Conservation (phyloP, 2,797 vertebrate species). For the Pterois miles region DNA sequence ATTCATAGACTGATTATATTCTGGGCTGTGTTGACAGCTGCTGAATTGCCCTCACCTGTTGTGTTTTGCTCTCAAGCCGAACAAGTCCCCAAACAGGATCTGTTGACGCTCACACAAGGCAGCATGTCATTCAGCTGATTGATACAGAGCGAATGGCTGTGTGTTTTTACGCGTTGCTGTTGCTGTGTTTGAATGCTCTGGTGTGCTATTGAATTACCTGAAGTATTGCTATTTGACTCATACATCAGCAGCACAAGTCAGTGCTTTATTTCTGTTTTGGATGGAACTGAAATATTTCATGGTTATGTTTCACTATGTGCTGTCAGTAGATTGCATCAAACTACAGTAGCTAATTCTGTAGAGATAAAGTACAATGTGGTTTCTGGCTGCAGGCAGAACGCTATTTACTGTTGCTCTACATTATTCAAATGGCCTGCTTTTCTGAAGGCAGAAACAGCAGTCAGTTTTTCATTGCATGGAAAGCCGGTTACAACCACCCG, state of each 20-base stretch:
- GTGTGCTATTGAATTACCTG: slow-evolving; percentile 53
- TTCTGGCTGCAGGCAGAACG: slow-evolving; percentile 73
- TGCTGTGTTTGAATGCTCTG: slow-evolving; percentile 22
- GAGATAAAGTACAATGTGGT: slow-evolving; percentile 62
- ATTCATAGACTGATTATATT: slow-evolving; percentile 77
- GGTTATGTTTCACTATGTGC: slow-evolving; percentile 39
- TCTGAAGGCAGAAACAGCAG: slow-evolving; percentile 70
- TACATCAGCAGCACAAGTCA: slow-evolving; percentile 33
- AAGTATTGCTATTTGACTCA: slow-evolving; percentile 46
- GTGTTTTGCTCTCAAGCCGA: slow-evolving; percentile 73
- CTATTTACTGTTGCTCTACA: slow-evolving; percentile 77
- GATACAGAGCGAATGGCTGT: slow-evolving; percentile 58
- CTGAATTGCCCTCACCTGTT: slow-evolving; percentile 80
- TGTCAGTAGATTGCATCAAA: slow-evolving; percentile 63
- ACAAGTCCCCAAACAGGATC: slow-evolving; percentile 74
- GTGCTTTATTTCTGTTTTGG: slow-evolving; percentile 45
- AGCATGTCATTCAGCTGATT: slow-evolving; percentile 67
- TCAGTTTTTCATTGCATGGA: slow-evolving; percentile 78
- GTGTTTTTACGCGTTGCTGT: slow-evolving; percentile 56
- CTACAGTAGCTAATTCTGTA: slow-evolving; percentile 67
- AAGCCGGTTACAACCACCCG: slow-evolving; percentile 80
- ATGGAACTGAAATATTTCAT: slow-evolving; percentile 42
- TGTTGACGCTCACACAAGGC: slow-evolving; percentile 72
- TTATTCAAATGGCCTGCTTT: slow-evolving; percentile 80
- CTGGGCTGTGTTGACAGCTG: slow-evolving; percentile 76